Conservation (phyloP, 2,888 invertebrate species). For the Chouioia cunea region DNA sequence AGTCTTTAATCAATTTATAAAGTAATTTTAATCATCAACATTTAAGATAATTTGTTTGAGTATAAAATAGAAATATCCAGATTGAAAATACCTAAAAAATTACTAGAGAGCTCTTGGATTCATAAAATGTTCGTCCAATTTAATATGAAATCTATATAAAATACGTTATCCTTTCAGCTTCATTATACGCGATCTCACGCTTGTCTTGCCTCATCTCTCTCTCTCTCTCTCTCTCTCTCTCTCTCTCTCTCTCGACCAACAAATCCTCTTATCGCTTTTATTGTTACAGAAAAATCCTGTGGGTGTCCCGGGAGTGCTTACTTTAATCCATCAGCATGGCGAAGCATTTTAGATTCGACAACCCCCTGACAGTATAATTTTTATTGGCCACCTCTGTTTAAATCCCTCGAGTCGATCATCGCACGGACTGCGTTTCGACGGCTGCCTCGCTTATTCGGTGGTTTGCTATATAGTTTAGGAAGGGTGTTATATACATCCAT, state of each 20-base stretch:
- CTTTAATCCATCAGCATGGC: conserved; percentile 48
- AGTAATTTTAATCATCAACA: too few species aligned
- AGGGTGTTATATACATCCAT: conserved; percentile 2
- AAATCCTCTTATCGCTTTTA: conserved; percentile 38
- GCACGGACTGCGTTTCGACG: conserved; percentile 10
- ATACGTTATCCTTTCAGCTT: conserved; percentile 16
- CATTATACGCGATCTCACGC: conserved; percentile 39
- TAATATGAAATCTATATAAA: background rate
- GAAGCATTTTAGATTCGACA: conserved; percentile 23
- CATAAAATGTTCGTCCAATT: conserved; percentile 8
- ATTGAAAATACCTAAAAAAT: too few species aligned
- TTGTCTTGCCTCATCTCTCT: background rate
- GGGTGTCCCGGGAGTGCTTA: conserved; percentile 32
- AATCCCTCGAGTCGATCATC: conserved; percentile 37
- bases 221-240: background rate
- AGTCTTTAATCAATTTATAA: too few species aligned
- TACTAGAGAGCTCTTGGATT: too few species aligned
- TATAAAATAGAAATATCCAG: too few species aligned
- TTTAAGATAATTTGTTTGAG: too few species aligned
- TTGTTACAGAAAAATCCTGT: conserved; percentile 37
- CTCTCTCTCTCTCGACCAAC: background rate
- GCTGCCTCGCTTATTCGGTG: conserved; percentile 26
- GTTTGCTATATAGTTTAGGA: background rate
- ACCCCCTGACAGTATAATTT: conserved; percentile 50
- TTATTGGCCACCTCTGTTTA: conserved; percentile 50